Base-by-base conservation (phyloP, 2,888 invertebrate species). In the Limnephilus marmoratus region DNA sequence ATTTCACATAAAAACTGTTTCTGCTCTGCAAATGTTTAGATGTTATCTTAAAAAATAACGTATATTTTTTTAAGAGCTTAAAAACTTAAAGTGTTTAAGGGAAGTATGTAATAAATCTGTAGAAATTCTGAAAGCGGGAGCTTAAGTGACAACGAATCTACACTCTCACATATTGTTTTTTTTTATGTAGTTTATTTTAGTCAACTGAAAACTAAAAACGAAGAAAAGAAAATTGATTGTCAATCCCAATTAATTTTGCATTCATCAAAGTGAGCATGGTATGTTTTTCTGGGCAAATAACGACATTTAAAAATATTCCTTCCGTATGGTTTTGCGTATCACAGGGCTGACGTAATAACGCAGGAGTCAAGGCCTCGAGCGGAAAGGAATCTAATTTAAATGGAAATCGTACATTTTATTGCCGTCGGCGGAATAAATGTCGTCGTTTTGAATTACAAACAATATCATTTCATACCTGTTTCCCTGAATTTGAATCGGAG, bases 401-500 rank as follows among this genome's bases (percentile, higher is more conserved):
- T 90, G 90, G 24, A 90, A 90, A 90, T 90, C 90, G 12, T 85
- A 85, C 31, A 2, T 85, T 85, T 85, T 85, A 45, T 45, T 85
- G 41, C 85, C 45, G 3, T 34, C 34, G 37, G n/a, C 12, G 24
- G 37, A 85, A 41, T 45, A 85, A 41, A 41, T 85, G 85, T 24
- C 41, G n/a, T 15, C 41, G 41, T 24, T 85, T 85, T 85, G 31
- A 34, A 24, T 85, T 85, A 41, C 37, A 85, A 34, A 85, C 41
- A 85, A 85, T 41, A 85, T 34, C n/a, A 41, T 41, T 34, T 85
- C 13, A 41, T 24, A 41, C 41, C n/a, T 41, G 85, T 24, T 85
- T 85, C 41, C 31, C 82, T 82, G 18, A 3, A 18, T 82, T 82
- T 34, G 31, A 82, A 82, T 82, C 18, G 15, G 29, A 82, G 82